Conservation (phyloP, 2,797 vertebrate species). For the Betta splendens region DNA sequence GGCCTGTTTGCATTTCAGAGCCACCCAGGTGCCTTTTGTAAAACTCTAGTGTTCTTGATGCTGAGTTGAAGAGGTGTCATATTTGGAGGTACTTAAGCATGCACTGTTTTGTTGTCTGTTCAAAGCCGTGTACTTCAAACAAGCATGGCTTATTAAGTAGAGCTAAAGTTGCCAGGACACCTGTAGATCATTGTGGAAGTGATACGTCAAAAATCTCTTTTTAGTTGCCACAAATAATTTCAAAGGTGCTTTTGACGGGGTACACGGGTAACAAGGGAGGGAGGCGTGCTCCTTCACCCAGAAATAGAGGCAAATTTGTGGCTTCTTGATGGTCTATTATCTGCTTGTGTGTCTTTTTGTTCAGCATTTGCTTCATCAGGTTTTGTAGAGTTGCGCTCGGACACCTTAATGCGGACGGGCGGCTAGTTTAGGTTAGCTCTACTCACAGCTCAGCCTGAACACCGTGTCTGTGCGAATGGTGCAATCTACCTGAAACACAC, state of each 20-base stretch:
- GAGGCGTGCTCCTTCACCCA: slow-evolving; percentile 45
- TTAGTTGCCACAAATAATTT: slow-evolving; percentile 68
- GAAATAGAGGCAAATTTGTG: slow-evolving; percentile 48
- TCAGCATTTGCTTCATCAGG: slow-evolving; percentile 39
- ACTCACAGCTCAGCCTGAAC: slow-evolving; percentile 18
- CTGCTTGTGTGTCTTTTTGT: slow-evolving; percentile 32
- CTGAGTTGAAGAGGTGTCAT: slow-evolving; percentile 76
- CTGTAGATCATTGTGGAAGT: slow-evolving; percentile 71
- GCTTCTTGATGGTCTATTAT: slow-evolving; percentile 45
- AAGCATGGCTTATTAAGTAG: slow-evolving; percentile 70
- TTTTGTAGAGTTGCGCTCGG: slow-evolving; percentile 16
- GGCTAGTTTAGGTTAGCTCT: slow-evolving; percentile 12
- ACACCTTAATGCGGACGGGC: slow-evolving; percentile 12
- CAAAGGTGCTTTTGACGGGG: slow-evolving; percentile 58
- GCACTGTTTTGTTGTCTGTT: slow-evolving; percentile 77
- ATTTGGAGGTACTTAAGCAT: slow-evolving; percentile 76
- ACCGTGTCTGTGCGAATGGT: slow-evolving; percentile 53
- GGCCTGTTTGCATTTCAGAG: slow-evolving; percentile 79
- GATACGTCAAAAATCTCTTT: slow-evolving; percentile 65
- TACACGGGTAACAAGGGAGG: slow-evolving; percentile 32
- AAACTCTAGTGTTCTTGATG: slow-evolving; percentile 76
- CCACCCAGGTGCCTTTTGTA: slow-evolving; percentile 75
- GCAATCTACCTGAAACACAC: slow-evolving; percentile 73
- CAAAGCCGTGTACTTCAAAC: slow-evolving; percentile 77
- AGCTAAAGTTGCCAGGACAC: slow-evolving; percentile 77